Evolutionary conservation across 2,113 vertebrate genomes (phyloP).

Genomic region (Phrynosoma platyrhinos): DNA sequence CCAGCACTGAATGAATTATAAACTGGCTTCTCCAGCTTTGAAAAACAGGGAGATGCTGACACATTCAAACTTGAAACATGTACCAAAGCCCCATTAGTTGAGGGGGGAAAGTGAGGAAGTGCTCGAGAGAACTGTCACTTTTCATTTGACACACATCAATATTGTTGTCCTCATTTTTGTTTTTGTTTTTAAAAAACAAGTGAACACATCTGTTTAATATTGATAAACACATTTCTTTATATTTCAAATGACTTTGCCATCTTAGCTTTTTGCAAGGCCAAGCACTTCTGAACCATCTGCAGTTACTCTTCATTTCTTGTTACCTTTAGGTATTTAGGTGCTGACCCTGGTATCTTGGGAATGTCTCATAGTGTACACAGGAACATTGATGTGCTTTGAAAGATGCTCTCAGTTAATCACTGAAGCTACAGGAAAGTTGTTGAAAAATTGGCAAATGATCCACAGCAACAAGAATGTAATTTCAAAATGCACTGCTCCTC

Average conservation of each 20-base stretch:
- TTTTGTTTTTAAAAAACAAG: not conserved
- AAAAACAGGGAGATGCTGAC: constrained; percentile 37
- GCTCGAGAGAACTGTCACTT: constrained; percentile 44
- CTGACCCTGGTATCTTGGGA: constrained; percentile 10
- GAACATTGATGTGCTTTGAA: not conserved
- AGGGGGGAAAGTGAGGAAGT: not conserved
- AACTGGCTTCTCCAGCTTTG: not conserved
- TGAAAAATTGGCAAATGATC: not conserved
- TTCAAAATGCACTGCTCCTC: not conserved
- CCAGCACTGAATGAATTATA: constrained; percentile 19
- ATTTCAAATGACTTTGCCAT: constrained; percentile 38
- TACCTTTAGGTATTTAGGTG: not conserved
- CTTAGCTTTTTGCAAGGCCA: not conserved
- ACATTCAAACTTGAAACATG: constrained; percentile 20
- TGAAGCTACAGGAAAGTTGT: constrained; percentile 17
- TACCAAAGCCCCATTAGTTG: not conserved
- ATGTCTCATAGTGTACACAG: constrained; percentile 2
- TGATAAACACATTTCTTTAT: constrained; percentile 40
- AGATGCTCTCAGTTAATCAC: not conserved
- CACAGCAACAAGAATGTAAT: not conserved
- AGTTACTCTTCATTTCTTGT: constrained; percentile 23
- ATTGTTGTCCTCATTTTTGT: constrained; percentile 22
- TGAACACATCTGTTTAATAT: constrained; percentile 14
- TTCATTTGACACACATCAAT: constrained; percentile 36
- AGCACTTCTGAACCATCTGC: constrained; percentile 22